Percentiles rank a stretch among this genome's conserved stretches.
Conservation (phyloP, 2,113 vertebrate genomes). For the Vidua macroura region DNA sequence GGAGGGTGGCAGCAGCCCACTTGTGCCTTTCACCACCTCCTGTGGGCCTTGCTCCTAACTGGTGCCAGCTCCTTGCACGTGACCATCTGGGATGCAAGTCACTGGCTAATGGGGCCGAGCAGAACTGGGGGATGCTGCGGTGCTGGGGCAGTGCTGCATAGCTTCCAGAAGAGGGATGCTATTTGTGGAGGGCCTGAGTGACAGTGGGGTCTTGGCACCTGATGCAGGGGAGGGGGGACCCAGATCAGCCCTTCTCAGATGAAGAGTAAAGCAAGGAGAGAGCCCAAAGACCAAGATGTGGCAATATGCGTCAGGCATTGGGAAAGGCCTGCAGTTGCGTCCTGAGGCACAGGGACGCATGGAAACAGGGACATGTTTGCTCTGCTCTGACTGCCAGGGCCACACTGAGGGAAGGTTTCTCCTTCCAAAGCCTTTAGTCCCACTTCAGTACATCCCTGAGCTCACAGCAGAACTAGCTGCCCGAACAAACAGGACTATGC, state of each 20-base stretch:
- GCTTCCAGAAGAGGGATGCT: background rate
- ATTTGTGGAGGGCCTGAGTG: background rate
- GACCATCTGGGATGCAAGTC: background rate
- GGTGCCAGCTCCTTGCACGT: background rate
- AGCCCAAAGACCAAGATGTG: background rate
- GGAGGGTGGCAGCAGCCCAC: background rate
- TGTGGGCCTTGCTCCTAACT: fast-evolving
- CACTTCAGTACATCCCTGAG: background rate
- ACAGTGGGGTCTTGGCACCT: fast-evolving
- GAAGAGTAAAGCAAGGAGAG: background rate
- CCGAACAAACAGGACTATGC: fast-evolving
- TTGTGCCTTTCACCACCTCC: background rate
- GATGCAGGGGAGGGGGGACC: background rate
- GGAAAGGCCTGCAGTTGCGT: background rate
- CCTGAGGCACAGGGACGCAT: background rate
- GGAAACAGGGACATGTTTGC: fast-evolving
- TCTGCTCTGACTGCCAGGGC: background rate
- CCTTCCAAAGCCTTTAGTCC: background rate
- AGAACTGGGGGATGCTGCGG: background rate
- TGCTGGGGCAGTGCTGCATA: background rate
- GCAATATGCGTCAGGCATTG: fast-evolving
- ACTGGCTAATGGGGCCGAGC: fast-evolving
- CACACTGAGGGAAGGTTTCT: background rate
- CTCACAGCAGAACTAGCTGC: background rate
- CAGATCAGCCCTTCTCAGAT: background rate